Evolutionary conservation across 2,888 invertebrate genomes (phyloP).

Genomic region (Tetranychus piercei): DNA sequence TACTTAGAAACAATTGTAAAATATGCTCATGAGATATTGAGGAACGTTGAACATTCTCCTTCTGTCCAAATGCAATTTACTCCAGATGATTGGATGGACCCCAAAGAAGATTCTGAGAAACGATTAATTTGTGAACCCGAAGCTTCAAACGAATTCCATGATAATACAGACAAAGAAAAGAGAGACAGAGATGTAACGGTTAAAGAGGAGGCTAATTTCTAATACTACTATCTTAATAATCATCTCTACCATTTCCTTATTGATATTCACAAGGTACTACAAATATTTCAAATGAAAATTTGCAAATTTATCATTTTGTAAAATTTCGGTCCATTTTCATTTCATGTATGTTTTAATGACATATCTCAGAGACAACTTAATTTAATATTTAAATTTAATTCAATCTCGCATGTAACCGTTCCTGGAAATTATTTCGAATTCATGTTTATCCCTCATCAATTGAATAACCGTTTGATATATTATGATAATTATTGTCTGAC

Average conservation of each 20-base stretch:
- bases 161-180: constrained; percentile 50
- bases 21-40: constrained; percentile 44
- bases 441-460: background rate
- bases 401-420: background rate
- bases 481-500: background rate
- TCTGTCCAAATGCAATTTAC: constrained; percentile 88
- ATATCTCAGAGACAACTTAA: background rate
- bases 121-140: constrained; percentile 38
- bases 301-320: background rate
- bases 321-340: background rate
- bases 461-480: background rate
- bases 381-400: background rate
- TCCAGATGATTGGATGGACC: constrained; percentile 59
- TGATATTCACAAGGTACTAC: background rate
- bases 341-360: background rate
- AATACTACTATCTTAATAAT: background rate
- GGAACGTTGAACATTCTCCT: constrained; percentile 34
- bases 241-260: background rate
- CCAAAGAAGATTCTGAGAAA: constrained; percentile 36
- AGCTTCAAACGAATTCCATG: constrained; percentile 67
- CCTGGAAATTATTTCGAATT: background rate
- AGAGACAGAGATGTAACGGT: background rate
- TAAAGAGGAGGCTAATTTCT: background rate
- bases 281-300: background rate
- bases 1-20: constrained; percentile 73